Base-by-base conservation (phyloP, 64 coral and sea anemone species). In the Montipora efflorescens region DNA sequence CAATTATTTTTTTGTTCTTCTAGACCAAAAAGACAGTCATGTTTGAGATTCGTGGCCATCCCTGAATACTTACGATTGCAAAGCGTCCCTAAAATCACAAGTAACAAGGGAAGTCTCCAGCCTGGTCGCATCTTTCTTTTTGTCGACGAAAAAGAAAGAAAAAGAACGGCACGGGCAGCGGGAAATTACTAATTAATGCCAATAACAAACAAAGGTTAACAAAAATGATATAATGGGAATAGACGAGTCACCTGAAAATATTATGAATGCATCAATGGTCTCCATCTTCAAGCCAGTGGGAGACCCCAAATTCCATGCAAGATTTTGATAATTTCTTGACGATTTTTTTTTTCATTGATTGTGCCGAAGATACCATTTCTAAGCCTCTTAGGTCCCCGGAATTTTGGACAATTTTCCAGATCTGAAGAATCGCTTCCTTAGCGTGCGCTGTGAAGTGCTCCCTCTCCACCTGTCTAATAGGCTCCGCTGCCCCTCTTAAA, bases 191-290 rank as follows among this genome's bases (percentile, higher is more conserved):
- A 49, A 86, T 86, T 86, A 8, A 71, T 86, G 82, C 18, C 16
- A 66, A 71, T 86, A 86, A 86, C 46, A 86, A 84, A 84, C 21
- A 84, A 84, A 86, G 44, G 47, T 47, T 6, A 71, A 86, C 82
- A 86, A 47, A 8, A 84, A 86, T 86, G 82, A 86, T 86, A 86
- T 86, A 86, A 86, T 86, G 62, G 66, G 8, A 48, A 51, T 44
- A 86, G 4, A 48, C 13, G 14, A 78, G 76, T 78, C 76, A 86
- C 82, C 82, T 18, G 62, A 49, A 48, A 10, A 36, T 20, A 50
- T 86, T 70, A 86, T 71, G 68, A 48, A 86, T 86, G 66, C 20
- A 86, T 86, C 82, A 71, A 86, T 71, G 61, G 82, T 22, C 15
- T 49, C 46, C n/a, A 71, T 19, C 7, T 86, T 71, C 62, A 71